Conservation (phyloP, 1,140 invertebrate genomes). For the Drosophila eugracilis region DNA sequence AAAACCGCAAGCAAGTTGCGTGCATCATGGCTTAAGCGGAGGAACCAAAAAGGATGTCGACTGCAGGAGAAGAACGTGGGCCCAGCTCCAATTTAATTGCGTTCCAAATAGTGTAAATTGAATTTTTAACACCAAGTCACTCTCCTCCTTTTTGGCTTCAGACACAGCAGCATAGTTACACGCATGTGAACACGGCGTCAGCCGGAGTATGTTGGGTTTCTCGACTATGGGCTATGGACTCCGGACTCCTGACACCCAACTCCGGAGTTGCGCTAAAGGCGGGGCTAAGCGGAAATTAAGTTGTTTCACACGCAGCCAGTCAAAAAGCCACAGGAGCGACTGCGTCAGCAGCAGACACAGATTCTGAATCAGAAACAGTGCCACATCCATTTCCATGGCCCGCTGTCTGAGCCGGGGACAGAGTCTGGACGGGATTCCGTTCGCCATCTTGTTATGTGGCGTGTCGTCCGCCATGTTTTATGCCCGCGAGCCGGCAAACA, state of each 20-base stretch:
- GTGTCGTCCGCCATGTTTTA: slow-evolving; percentile 59
- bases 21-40: slow-evolving; percentile 38
- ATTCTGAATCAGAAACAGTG: slow-evolving; percentile 20
- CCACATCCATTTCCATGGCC: slow-evolving; percentile 15
- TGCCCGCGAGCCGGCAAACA: slow-evolving; percentile 26
- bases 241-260: not conserved
- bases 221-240: not conserved
- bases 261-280: slow-evolving; percentile 17
- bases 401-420: slow-evolving; percentile 12
- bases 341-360: slow-evolving; percentile 30
- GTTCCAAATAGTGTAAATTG: slow-evolving; percentile 81
- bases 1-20: slow-evolving; percentile 46
- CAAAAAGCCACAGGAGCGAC: slow-evolving; percentile 34
- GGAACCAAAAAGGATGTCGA: slow-evolving; percentile 1
- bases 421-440: slow-evolving; percentile 15
- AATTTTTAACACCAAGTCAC: slow-evolving; percentile 73
- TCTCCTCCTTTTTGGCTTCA: slow-evolving; percentile 20
- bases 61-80: slow-evolving; percentile 2
- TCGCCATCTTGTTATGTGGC: slow-evolving; percentile 58
- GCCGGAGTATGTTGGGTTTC: not conserved
- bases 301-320: slow-evolving; percentile 70
- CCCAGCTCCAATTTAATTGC: slow-evolving; percentile 67
- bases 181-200: slow-evolving; percentile 63
- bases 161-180: slow-evolving; percentile 74
- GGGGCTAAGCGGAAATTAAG: slow-evolving; percentile 67